Percentiles rank a stretch among this genome's conserved stretches.
Evolutionary conservation across 1,140 invertebrate species (phyloP).

Genomic region (Trichomalopsis sarcophagae): DNA sequence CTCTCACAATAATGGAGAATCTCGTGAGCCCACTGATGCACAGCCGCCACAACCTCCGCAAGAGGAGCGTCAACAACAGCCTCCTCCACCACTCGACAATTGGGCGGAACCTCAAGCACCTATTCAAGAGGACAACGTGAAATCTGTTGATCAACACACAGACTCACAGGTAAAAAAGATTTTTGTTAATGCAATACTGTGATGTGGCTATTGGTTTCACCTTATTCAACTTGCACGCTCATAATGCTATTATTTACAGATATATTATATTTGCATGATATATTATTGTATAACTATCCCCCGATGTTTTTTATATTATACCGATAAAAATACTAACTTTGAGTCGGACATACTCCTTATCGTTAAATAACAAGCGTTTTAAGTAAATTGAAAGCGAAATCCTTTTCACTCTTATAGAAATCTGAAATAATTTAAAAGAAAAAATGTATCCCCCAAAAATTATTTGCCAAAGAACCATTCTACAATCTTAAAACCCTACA

Average conservation of each 20-base stretch:
- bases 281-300: no score
- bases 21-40: no score
- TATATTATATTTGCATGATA: no score
- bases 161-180: slow-evolving; percentile 6
- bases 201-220: neutral
- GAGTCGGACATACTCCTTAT: no score
- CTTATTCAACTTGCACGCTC: neutral
- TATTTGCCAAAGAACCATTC: slow-evolving; percentile 9
- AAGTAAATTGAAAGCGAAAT: no score
- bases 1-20: neutral
- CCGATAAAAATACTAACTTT: no score
- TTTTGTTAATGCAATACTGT: neutral
- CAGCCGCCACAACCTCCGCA: neutral
- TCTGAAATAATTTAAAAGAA: neutral
- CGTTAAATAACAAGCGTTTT: no score
- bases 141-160: neutral
- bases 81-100: neutral
- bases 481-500: slow-evolving; percentile 41
- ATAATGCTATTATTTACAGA: no score
- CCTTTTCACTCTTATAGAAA: no score
- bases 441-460: neutral
- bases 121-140: neutral
- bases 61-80: slow-evolving; percentile 8
- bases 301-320: no score
- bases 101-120: neutral